phyloP scores from a whole-genome alignment of 2,888 invertebrate genomes.

The Argyresthia albistria region DNA sequence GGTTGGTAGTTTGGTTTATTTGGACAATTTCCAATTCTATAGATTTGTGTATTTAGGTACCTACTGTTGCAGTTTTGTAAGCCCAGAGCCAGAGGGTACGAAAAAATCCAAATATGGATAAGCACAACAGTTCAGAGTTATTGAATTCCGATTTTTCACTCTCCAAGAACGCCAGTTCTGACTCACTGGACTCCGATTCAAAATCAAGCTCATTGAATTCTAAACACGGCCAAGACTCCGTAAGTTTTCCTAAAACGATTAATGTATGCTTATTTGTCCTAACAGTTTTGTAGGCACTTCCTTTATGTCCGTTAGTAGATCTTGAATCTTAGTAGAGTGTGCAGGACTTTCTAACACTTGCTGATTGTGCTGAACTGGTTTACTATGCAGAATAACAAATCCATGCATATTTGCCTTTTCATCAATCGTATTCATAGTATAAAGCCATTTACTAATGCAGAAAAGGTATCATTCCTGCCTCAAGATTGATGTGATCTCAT shows the following conservation, averaged over 20 bases:
- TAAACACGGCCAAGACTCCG: conserved; percentile 86
- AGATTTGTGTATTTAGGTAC: too few relatives aligned
- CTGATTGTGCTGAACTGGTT: too few relatives aligned
- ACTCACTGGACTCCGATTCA: conserved; percentile 87
- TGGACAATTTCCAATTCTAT: too few relatives aligned
- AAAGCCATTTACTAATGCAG: conserved; percentile 33
- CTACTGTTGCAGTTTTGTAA: too few relatives aligned
- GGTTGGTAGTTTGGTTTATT: too few relatives aligned
- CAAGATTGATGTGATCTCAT: too few relatives aligned
- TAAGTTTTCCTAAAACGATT: conserved; percentile 71
- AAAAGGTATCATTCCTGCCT: conserved; percentile 25
- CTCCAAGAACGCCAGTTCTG: conserved; percentile 84
- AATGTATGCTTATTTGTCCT: conserved; percentile 54
- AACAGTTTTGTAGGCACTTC: conserved; percentile 38
- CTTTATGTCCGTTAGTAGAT: conserved; percentile 26
- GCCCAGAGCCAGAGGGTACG: too few relatives aligned
- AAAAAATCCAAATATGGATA: conserved; percentile 62
- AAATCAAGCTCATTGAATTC: conserved; percentile 89
- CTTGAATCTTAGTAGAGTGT: conserved; percentile 7
- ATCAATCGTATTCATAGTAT: conserved; percentile 49
- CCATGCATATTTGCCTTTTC: conserved; percentile 54
- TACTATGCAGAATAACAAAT: conserved; percentile 34
- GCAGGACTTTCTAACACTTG: not conserved
- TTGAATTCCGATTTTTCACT: conserved; percentile 75
- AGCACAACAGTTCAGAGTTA: conserved; percentile 77